Evolutionary conservation across 2,797 vertebrate genomes (phyloP), one percentile per base, ranked within the genome.

Genomic region (Phaenicophaeus curvirostris): DNA sequence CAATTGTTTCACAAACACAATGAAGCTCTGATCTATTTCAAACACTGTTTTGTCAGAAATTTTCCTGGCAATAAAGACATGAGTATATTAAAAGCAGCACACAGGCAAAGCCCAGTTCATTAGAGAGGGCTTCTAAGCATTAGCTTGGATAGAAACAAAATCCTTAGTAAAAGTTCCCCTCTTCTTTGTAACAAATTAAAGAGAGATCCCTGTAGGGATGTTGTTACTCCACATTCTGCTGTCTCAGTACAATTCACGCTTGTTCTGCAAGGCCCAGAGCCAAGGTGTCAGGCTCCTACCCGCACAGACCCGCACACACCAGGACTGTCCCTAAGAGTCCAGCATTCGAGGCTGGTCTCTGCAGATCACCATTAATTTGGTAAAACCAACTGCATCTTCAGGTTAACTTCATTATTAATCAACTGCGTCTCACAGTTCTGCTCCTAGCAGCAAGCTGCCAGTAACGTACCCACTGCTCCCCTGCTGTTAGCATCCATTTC

Each of bases 1-100:
- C 74, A 41, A 91, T 96, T 96, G 95, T 96, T 95, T 91, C 77
- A 74, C 57, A 91, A 91, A 89, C 23, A 95, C 95, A 97, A 94
- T 94, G 84, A 91, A 79, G 83, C 90, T 95, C 95, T 94, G 83
- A 93, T 94, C 91, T 82, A 92, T 58, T 94, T 95, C 93, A 93
- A 93, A 96, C 67, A 12, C 46, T 48, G 72, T 72, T 93, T 80
- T 93, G 85, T 91, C 80, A 77, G 74, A 93, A 65, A 19, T 80
- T 87, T 95, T 94, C 87, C 90, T 89, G 84, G 91, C 83, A 94
- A 62, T 77, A 65, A 33, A 86, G 63, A 44, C 50, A 33, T 33
- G 54, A 82, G 67, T 59, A 55, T 33, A 93, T 92, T 94, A 86
- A 94, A 84, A 90, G 54, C 63, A 89, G 74, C 42, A 77, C 8